A percentile compares a stretch with the other conserved stretches of the same genome.
Evolutionary conservation across 2,888 invertebrate genomes (phyloP).

Genomic region (Trypoxylon attenuatum): DNA sequence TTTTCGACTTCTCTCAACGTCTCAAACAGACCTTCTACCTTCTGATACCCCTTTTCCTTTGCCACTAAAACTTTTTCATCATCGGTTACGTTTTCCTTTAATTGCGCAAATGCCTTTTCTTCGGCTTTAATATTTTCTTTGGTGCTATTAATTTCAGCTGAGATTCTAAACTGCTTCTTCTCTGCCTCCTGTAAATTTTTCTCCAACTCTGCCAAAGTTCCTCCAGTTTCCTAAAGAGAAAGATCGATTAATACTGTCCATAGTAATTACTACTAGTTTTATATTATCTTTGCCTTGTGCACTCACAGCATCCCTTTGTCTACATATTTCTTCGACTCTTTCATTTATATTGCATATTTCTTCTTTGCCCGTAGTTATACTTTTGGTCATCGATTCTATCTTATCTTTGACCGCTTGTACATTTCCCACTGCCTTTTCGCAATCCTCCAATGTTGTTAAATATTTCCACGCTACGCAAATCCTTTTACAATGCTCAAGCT

Average conservation of each 20-base stretch:
- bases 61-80: conserved; percentile 80
- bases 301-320: conserved; percentile 81
- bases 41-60: conserved; percentile 79
- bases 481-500: conserved; percentile 87
- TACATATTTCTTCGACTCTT: conserved; percentile 79
- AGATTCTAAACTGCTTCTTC: conserved; percentile 80
- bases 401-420: conserved; percentile 78
- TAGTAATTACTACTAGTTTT: background rate
- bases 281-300: background rate
- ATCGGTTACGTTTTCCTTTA: conserved; percentile 81
- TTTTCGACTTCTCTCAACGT: conserved; percentile 82
- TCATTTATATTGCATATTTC: conserved; percentile 78
- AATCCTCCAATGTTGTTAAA: conserved; percentile 76
- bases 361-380: conserved; percentile 77
- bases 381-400: conserved; percentile 76
- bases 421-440: conserved; percentile 76
- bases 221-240: conserved; percentile 80
- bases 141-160: conserved; percentile 80
- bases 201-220: conserved; percentile 80
- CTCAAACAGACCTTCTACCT: conserved; percentile 81
- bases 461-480: conserved; percentile 86
- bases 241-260: conserved; percentile 10
- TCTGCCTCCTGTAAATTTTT: conserved; percentile 79
- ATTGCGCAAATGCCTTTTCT: conserved; percentile 81
- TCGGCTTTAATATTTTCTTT: conserved; percentile 82